Conservation (phyloP, 2,888 invertebrate genomes). For the Allophyes oxyacanthae region DNA sequence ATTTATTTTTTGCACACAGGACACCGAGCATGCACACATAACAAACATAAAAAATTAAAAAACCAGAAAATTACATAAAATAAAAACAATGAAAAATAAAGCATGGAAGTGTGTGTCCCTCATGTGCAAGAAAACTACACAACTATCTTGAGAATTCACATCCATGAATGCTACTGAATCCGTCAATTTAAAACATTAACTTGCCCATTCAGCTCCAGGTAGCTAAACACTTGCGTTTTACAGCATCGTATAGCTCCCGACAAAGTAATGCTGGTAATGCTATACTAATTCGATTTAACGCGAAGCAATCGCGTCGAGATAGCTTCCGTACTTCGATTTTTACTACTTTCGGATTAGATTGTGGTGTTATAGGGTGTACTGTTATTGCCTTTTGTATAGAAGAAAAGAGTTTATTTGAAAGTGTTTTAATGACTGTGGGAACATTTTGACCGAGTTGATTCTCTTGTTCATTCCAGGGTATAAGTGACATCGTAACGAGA, state of each 20-base stretch:
- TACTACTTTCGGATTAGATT: slow-evolving; percentile 64
- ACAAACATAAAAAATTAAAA: too few relatives aligned
- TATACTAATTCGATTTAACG: slow-evolving; percentile 74
- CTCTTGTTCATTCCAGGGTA: too few relatives aligned
- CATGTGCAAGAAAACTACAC: too few relatives aligned
- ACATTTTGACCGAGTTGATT: too few relatives aligned
- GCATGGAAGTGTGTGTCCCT: too few relatives aligned
- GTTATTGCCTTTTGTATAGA: slow-evolving; percentile 18
- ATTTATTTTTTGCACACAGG: too few relatives aligned
- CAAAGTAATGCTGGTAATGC: slow-evolving; percentile 50
- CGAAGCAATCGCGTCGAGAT: slow-evolving; percentile 64
- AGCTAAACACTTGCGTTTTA: slow-evolving; percentile 48
- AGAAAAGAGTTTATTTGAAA: background rate
- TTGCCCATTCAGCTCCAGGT: slow-evolving; percentile 23
- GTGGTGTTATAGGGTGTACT: slow-evolving; percentile 35
- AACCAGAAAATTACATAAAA: too few relatives aligned
- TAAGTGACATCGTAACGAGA: too few relatives aligned
- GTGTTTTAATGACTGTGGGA: slow-evolving; percentile 1
- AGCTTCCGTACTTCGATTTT: slow-evolving; percentile 76
- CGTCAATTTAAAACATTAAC: slow-evolving; percentile 45
- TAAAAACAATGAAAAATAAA: too few relatives aligned
- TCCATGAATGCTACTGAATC: slow-evolving; percentile 30
- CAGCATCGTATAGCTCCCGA: slow-evolving; percentile 55
- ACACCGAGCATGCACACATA: too few relatives aligned
- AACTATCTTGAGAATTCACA: slow-evolving; percentile 17